Evolutionary conservation across 2,113 vertebrate genomes (phyloP).

Genomic region (Spizaetus ornatus): DNA sequence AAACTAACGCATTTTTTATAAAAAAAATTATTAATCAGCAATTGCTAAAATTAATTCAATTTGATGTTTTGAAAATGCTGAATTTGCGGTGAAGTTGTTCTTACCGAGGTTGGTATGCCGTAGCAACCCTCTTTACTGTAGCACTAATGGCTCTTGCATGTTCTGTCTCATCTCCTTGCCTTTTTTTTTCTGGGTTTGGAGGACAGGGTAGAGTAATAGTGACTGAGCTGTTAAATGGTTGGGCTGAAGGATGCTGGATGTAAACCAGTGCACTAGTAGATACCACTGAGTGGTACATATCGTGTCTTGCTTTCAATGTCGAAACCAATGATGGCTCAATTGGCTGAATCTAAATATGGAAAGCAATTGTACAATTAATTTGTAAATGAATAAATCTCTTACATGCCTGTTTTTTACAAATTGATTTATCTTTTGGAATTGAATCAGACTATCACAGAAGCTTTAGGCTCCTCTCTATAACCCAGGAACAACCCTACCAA

Average conservation of each 20-base stretch:
- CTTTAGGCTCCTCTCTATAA: not conserved
- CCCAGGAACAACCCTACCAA: not conserved
- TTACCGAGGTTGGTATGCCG: conserved; percentile 36
- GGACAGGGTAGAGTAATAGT: conserved; percentile 80
- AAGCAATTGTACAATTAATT: not conserved
- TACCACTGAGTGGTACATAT: conserved; percentile 69
- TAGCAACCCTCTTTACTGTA: not conserved
- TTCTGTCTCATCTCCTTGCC: conserved; percentile 40
- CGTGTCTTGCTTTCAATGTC: conserved; percentile 74
- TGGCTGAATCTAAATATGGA: conserved; percentile 78
- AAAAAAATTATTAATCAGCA: not conserved
- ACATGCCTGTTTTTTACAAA: not conserved
- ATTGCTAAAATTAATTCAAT: not conserved
- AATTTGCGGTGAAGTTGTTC: not conserved
- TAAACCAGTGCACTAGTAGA: conserved; percentile 80
- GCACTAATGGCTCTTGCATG: conserved; percentile 10
- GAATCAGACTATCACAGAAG: not conserved
- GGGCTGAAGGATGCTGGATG: conserved; percentile 76
- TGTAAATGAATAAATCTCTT: not conserved
- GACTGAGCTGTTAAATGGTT: conserved; percentile 73
- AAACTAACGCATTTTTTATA: not conserved
- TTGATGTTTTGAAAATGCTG: not conserved
- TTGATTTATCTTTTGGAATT: not conserved
- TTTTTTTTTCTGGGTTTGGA: conserved; percentile 75
- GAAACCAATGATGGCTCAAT: conserved; percentile 78